Conservation (phyloP, 2,797 vertebrate genomes). For the Pseudomugil gertrudae region DNA sequence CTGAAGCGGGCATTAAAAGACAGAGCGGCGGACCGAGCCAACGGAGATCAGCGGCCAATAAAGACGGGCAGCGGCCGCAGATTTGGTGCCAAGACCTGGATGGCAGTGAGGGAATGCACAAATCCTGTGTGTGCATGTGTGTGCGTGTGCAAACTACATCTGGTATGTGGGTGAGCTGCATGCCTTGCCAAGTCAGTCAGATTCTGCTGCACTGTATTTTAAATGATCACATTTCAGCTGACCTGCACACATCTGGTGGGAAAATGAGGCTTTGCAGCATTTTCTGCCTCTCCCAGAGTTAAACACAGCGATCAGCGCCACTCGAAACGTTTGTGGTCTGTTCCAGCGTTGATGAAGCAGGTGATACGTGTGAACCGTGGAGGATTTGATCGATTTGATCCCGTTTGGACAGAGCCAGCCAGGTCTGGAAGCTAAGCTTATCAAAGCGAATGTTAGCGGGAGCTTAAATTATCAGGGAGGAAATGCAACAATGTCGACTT, state of each 20-base stretch:
- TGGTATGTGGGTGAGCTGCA: conserved; percentile 43
- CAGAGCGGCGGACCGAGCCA: conserved; percentile 40
- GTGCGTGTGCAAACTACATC: conserved; percentile 20
- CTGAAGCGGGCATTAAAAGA: conserved; percentile 54
- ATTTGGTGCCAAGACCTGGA: conserved; percentile 45
- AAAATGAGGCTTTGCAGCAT: not conserved
- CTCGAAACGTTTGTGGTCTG: not conserved
- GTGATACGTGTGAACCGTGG: not conserved
- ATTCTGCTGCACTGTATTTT: conserved; percentile 27
- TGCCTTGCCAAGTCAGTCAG: conserved; percentile 4
- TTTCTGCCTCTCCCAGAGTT: not conserved
- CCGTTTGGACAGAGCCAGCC: conserved; percentile 3
- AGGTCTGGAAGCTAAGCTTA: not conserved
- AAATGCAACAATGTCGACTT: not conserved
- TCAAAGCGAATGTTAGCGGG: not conserved
- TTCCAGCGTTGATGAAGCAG: not conserved
- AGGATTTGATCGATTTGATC: not conserved
- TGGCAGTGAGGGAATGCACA: conserved; percentile 47
- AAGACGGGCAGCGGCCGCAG: conserved; percentile 44
- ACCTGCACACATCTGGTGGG: not conserved
- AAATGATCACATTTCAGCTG: conserved; percentile 26
- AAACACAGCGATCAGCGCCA: not conserved
- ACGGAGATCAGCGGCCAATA: conserved; percentile 54
- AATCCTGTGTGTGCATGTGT: conserved; percentile 23
- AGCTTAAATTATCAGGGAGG: not conserved